Evolutionary conservation across 1,140 invertebrate species (phyloP).

Genomic region (Lerema accius): DNA sequence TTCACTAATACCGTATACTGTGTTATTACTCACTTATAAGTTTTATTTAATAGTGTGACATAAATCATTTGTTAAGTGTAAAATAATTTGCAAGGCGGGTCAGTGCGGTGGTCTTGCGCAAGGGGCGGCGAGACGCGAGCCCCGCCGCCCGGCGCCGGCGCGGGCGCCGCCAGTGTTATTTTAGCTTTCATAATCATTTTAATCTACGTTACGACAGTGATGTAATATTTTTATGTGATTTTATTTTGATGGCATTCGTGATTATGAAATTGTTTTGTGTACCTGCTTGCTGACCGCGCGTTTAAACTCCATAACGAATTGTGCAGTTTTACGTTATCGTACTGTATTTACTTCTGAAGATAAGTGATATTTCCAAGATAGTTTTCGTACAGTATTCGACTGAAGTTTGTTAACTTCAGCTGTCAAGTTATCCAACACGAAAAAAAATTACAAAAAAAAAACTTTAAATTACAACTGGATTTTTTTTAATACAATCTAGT

Average conservation of each 20-base stretch:
- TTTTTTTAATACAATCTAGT: no score
- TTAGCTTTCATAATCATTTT: slow-evolving; percentile 63
- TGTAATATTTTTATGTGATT: slow-evolving; percentile 59
- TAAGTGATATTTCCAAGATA: no score
- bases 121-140: slow-evolving; percentile 2
- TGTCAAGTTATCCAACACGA: no score
- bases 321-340: no score
- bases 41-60: not conserved
- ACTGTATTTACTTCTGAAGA: no score
- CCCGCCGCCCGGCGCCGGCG: slow-evolving; percentile 10
- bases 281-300: slow-evolving; percentile 11
- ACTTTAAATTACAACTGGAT: no score
- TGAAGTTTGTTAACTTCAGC: no score
- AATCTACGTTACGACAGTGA: slow-evolving; percentile 56
- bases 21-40: no score
- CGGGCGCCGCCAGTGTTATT: slow-evolving; percentile 47
- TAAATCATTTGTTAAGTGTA: not conserved
- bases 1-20: no score
- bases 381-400: no score
- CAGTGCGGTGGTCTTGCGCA: not conserved
- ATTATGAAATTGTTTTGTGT: slow-evolving; percentile 43
- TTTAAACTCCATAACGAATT: not conserved
- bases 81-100: not conserved
- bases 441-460: no score
- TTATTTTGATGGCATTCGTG: slow-evolving; percentile 41